Evolutionary conservation across 1,140 invertebrate genomes (phyloP).

Genomic region (Drosophila sechellia): DNA sequence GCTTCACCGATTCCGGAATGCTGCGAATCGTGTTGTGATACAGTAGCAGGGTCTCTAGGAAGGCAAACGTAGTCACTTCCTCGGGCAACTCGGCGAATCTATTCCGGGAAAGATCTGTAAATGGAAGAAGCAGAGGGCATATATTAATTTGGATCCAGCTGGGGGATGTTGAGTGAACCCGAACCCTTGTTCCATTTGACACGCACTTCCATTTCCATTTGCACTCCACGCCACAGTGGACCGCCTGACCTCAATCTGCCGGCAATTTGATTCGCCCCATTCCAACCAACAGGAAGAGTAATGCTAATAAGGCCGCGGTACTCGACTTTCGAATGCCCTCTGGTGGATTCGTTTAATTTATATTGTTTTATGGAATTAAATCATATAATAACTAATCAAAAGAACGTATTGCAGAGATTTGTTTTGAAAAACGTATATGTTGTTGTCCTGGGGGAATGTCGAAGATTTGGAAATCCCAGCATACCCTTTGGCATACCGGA

Average conservation of each 20-base stretch:
- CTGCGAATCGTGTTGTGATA: slow-evolving; percentile 96
- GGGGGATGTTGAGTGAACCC: slow-evolving; percentile 4
- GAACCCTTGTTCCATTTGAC: slow-evolving; percentile 42
- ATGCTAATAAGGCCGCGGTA: background rate
- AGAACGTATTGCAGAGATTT: background rate
- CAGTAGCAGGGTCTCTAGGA: slow-evolving; percentile 93
- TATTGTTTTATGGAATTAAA: background rate
- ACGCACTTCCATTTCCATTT: slow-evolving; percentile 30
- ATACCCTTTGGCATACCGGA: slow-evolving; percentile 11
- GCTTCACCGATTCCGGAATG: slow-evolving; percentile 92
- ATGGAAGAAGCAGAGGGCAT: slow-evolving; percentile 39
- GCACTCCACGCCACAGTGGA: slow-evolving; percentile 59
- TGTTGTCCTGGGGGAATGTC: no score
- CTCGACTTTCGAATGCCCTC: slow-evolving; percentile 3
- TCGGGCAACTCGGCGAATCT: slow-evolving; percentile 94
- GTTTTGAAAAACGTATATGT: no score
- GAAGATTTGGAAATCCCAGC: background rate
- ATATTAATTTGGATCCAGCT: slow-evolving; percentile 43
- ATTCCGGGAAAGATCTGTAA: slow-evolving; percentile 97
- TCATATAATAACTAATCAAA: background rate
- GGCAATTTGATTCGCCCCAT: slow-evolving; percentile 60
- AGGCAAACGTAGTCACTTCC: slow-evolving; percentile 93
- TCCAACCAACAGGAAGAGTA: slow-evolving; percentile 18
- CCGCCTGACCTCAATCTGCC: slow-evolving; percentile 73
- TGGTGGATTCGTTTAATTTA: background rate